Conservation (phyloP, 1,140 invertebrate genomes). For the Lycorma delicatula region DNA sequence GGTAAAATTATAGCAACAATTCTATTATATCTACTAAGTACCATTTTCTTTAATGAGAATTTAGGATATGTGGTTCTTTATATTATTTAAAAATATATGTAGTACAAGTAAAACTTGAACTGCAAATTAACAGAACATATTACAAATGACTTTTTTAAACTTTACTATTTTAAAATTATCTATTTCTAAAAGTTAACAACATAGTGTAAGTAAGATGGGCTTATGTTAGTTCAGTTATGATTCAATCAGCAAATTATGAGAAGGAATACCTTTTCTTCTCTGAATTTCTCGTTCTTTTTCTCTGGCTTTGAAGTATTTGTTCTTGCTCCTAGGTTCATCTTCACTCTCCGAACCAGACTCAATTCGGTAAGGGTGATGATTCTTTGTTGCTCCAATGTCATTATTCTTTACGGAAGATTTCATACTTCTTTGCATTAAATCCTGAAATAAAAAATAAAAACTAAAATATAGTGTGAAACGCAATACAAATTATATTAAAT, state of each 20-base stretch:
- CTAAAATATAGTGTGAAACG: neutral
- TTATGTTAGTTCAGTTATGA: too few species aligned
- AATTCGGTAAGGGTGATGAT: conserved; percentile 32
- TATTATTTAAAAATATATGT: too few species aligned
- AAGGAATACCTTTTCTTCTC: conserved; percentile 30
- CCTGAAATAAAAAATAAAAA: conserved; percentile 40
- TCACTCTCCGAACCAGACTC: conserved; percentile 44
- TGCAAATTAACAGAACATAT: too few species aligned
- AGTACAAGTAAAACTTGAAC: too few species aligned
- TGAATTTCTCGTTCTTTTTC: conserved; percentile 36
- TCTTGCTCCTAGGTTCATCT: conserved; percentile 35
- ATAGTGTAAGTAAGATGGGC: too few species aligned
- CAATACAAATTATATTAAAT: conserved; percentile 11
- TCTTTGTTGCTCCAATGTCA: conserved; percentile 41
- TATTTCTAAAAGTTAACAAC: too few species aligned
- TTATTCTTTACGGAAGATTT: conserved; percentile 50
- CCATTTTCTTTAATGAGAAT: too few species aligned
- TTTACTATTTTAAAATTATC: too few species aligned
- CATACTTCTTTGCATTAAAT: conserved; percentile 52
- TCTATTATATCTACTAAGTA: too few species aligned
- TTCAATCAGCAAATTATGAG: conserved; percentile 7
- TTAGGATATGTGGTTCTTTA: too few species aligned
- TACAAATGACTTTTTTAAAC: too few species aligned
- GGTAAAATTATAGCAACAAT: too few species aligned
- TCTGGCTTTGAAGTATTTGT: conserved; percentile 44